Base-by-base conservation (phyloP, 1,140 invertebrate species). In the Bilobella aurantiaca region DNA sequence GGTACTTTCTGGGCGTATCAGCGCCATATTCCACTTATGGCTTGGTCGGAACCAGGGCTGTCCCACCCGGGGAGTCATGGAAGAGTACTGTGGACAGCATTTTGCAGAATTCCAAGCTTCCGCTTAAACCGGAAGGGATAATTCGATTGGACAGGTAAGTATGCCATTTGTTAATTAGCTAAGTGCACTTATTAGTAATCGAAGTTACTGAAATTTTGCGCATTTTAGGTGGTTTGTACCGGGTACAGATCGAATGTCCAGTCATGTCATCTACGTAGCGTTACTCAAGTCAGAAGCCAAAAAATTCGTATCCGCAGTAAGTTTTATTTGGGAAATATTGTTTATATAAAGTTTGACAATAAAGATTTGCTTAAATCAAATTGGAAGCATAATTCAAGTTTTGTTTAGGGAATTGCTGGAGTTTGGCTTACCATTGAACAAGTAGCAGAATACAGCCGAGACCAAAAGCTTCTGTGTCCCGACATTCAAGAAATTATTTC, bases 351-450 rank as follows among this genome's bases (percentile, higher is more conserved):
- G n/a, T n/a, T n/a, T n/a, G n/a, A n/a, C n/a, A n/a, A n/a, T n/a
- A n/a, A n/a, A n/a, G n/a, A n/a, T n/a, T n/a, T n/a, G n/a, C n/a
- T n/a, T n/a, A n/a, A n/a, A n/a, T n/a, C n/a, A n/a, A n/a, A n/a
- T n/a, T n/a, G 21, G 23, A 67, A 8, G 21, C 8, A 3, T 62
- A 46, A 28, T 58, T 32, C 46, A 63, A 28, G 3, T n/a, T n/a
- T n/a, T n/a, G n/a, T n/a, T 12, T n/a, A 70, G 69, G 42, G 34
- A 5, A 66, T 68, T 46, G 32, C 30, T 65, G 70, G 67, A 49
- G 25, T 49, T 1, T 72, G 68, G 70, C 8, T 58, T 2, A 46
- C 31, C 1, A 25, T 64, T 0, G 3, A 23, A n/a, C 28, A 53
- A n/a, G 49, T 72, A 2, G 3, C 23, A 3, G 21, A 49, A 27